These are phyloP conservation scores for Mormoops blainvillei DNA, from an alignment of 2,113 vertebrate genomes.

Conservation along the genomic window DNA sequence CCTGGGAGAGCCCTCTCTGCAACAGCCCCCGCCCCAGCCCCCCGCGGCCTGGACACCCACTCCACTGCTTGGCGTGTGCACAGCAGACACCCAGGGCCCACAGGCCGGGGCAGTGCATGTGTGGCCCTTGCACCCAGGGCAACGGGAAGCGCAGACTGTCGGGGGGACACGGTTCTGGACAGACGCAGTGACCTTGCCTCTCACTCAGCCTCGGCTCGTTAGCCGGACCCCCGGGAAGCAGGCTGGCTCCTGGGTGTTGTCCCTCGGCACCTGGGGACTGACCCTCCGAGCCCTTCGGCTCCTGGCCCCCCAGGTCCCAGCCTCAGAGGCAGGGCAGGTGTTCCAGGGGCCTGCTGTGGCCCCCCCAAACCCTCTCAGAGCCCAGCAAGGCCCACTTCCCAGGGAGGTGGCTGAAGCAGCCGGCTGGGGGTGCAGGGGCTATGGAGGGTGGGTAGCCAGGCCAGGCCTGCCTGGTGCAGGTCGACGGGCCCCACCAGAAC, in stretches of 20 bases:
- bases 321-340: background rate
- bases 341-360: background rate
- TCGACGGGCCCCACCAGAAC: background rate
- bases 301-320: background rate
- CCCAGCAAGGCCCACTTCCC: too few species aligned
- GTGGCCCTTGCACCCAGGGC: background rate
- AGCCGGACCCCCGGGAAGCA: background rate
- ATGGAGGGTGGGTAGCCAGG: accelerated
- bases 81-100: background rate
- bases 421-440: background rate
- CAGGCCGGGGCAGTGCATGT: too few species aligned
- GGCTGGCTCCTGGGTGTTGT: accelerated
- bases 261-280: background rate
- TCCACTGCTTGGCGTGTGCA: accelerated
- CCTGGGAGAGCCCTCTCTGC: too few species aligned
- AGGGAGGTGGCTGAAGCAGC: background rate
- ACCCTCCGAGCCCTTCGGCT: too few species aligned
- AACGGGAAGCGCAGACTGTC: background rate
- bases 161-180: background rate
- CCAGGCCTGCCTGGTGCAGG: accelerated
- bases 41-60: background rate
- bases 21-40: accelerated
- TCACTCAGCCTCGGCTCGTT: too few species aligned
- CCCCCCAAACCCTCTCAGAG: background rate
- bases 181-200: background rate